Conservation (phyloP, 2,797 vertebrate genomes). For the Odontamblyopus lacepedii region DNA sequence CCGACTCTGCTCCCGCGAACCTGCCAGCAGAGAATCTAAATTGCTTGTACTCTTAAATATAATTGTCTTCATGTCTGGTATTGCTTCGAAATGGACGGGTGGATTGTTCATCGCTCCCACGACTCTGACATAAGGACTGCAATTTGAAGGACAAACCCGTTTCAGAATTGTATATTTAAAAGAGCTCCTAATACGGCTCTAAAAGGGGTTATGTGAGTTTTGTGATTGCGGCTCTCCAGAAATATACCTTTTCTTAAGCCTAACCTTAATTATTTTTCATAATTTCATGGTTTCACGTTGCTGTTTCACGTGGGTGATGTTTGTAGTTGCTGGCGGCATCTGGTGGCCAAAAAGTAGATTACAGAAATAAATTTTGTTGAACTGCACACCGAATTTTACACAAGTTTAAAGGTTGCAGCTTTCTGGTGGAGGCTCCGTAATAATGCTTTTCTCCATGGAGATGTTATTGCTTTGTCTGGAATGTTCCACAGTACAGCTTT, state of each 20-base stretch:
- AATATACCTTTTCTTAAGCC: background rate
- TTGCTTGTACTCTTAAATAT: background rate
- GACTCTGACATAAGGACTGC: background rate
- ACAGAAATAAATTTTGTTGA: background rate
- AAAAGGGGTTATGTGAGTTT: background rate
- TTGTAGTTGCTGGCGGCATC: background rate
- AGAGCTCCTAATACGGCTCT: background rate
- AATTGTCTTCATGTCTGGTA: background rate
- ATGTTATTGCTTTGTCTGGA: too few relatives aligned
- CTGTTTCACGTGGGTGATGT: background rate
- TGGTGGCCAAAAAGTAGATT: background rate
- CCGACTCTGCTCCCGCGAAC: background rate
- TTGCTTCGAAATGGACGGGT: background rate
- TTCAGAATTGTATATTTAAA: background rate
- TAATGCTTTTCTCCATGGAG: too few relatives aligned
- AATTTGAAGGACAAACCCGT: background rate
- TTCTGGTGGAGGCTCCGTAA: too few relatives aligned
- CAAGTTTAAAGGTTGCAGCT: background rate
- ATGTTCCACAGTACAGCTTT: too few relatives aligned
- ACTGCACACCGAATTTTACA: background rate
- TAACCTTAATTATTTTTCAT: background rate
- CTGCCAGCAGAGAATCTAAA: background rate
- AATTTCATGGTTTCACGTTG: background rate
- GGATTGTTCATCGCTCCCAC: background rate
- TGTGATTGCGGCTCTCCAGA: background rate